These are phyloP conservation scores for Hemaris fuciformis DNA, from an alignment of 2,888 invertebrate species.

Conservation along the genomic window DNA sequence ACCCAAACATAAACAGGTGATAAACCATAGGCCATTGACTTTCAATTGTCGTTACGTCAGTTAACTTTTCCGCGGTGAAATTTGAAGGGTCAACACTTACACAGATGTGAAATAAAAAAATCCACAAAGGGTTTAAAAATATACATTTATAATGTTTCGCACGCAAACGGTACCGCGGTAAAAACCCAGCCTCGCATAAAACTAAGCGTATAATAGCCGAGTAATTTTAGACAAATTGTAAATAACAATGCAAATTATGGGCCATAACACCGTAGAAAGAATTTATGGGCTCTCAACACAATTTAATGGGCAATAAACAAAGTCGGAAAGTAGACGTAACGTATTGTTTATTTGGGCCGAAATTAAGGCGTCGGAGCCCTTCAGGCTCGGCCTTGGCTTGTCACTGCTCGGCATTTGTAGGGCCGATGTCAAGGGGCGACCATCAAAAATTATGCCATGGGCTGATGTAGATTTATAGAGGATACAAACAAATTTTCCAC, in stretches of 20 bases:
- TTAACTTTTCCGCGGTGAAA: too few relatives aligned
- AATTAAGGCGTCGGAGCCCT: conserved; percentile 26
- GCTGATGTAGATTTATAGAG: background rate
- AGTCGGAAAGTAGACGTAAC: conserved; percentile 30
- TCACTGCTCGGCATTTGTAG: background rate
- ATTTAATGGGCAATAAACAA: conserved; percentile 49
- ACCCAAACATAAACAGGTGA: too few relatives aligned
- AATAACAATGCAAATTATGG: conserved; percentile 47
- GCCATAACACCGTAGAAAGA: conserved; percentile 44
- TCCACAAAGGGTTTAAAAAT: too few relatives aligned
- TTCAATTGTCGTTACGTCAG: too few relatives aligned
- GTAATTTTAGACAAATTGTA: conserved; percentile 38
- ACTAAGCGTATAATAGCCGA: conserved; percentile 20
- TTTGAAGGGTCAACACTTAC: too few relatives aligned
- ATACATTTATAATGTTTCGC: background rate
- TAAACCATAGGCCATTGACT: too few relatives aligned
- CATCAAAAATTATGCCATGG: background rate
- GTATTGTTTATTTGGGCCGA: conserved; percentile 29
- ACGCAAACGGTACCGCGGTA: background rate
- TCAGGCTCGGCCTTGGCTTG: background rate
- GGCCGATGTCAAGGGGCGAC: background rate
- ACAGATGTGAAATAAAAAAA: too few relatives aligned
- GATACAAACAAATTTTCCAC: too few relatives aligned
- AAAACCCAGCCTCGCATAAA: background rate
- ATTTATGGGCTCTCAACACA: conserved; percentile 42